Conservation (phyloP, 2,113 vertebrate species). For the Lepus timidus region DNA sequence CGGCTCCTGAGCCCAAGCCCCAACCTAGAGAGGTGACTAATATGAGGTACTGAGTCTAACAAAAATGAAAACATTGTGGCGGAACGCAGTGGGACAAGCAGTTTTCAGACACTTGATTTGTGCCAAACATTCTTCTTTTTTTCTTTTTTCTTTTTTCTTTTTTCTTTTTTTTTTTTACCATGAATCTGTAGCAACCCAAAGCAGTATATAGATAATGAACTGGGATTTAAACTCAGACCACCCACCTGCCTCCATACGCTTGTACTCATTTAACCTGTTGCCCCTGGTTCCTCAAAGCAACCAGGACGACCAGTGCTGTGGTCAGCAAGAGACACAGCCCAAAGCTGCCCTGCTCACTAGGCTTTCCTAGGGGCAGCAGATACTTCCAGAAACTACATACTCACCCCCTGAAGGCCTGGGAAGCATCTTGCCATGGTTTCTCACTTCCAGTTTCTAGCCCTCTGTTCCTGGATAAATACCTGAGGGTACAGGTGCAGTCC, state of each 20-base stretch:
- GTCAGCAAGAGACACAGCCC: neutral
- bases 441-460: neutral
- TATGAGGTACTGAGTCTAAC: neutral
- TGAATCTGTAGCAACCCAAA: neutral
- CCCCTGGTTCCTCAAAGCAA: neutral
- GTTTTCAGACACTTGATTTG: neutral
- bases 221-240: neutral
- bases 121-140: neutral
- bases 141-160: neutral
- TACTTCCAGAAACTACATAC: neutral
- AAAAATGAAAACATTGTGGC: neutral
- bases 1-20: neutral
- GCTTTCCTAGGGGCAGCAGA: neutral
- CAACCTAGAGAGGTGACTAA: neutral
- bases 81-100: neutral
- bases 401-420: neutral
- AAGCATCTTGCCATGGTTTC: conserved; percentile 10
- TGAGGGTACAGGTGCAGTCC: neutral
- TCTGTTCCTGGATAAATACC: conserved; percentile 1
- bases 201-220: neutral
- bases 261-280: neutral
- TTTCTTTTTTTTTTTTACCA: neutral
- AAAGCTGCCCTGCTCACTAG: neutral
- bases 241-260: neutral
- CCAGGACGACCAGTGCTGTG: neutral